These are phyloP conservation scores for Propsilocerus akamusi DNA, from an alignment of 1,140 invertebrate species.

Conservation along the genomic window DNA sequence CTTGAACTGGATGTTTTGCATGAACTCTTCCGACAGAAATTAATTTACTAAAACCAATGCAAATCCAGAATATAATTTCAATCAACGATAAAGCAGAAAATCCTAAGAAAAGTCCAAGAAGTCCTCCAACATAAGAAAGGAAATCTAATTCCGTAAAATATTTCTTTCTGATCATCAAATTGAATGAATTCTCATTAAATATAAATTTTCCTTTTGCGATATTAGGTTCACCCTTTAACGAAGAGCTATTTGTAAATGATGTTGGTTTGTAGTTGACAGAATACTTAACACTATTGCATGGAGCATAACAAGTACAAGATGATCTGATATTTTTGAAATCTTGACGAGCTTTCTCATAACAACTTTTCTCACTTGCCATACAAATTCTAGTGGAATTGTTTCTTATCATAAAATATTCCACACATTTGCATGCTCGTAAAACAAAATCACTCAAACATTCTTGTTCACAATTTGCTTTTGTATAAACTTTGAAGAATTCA, in stretches of 20 bases:
- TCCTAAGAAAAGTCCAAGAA: slow-evolving; percentile 35
- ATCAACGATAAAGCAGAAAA: slow-evolving; percentile 33
- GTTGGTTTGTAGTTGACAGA: background rate
- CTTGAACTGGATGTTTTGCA: background rate
- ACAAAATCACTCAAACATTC: slow-evolving; percentile 60
- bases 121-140: slow-evolving; percentile 33
- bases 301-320: background rate
- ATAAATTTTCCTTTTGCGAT: no score
- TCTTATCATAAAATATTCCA: slow-evolving; percentile 48
- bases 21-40: background rate
- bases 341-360: background rate
- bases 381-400: slow-evolving; percentile 9
- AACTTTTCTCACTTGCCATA: background rate
- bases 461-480: slow-evolving; percentile 52
- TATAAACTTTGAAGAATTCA: slow-evolving; percentile 45
- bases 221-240: background rate
- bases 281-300: background rate
- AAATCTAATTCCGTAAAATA: slow-evolving; percentile 20
- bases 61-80: slow-evolving; percentile 30
- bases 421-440: slow-evolving; percentile 39
- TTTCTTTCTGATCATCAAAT: background rate
- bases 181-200: background rate
- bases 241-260: background rate
- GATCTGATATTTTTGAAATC: background rate
- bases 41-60: background rate